These are phyloP conservation scores for Erethizon dorsatum DNA, from an alignment of 2,797 vertebrate species.

Conservation along the genomic window DNA sequence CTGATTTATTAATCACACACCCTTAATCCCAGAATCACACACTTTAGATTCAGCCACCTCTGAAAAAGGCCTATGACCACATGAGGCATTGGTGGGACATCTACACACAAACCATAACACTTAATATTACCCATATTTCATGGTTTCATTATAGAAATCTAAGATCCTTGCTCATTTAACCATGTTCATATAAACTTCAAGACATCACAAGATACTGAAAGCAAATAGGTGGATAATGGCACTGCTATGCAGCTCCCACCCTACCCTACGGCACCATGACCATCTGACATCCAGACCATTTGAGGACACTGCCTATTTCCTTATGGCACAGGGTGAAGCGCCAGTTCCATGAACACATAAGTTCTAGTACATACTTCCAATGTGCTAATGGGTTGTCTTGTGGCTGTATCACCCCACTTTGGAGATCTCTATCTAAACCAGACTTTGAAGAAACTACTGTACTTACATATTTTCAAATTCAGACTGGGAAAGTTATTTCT, in stretches of 20 bases:
- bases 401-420: neutral
- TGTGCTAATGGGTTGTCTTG: neutral
- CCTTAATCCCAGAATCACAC: too few species aligned
- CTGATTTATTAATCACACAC: too few species aligned
- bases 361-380: neutral
- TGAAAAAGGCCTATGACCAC: too few species aligned
- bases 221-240: neutral
- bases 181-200: neutral
- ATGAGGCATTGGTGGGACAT: too few species aligned
- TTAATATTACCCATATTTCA: neutral
- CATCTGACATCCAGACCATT: neutral
- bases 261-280: too few species aligned
- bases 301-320: neutral
- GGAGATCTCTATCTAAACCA: neutral
- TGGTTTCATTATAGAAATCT: neutral
- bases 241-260: fast-evolving
- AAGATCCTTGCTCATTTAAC: neutral
- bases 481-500: constrained; percentile 4
- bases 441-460: neutral
- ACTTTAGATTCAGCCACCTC: too few species aligned
- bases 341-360: neutral
- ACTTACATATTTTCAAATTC: constrained; percentile 16
- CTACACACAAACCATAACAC: too few species aligned
- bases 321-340: neutral
- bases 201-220: neutral